These are phyloP conservation scores for Microctenopoma steveboyesi DNA, from an alignment of 2,797 vertebrate species.

Conservation along the genomic window DNA sequence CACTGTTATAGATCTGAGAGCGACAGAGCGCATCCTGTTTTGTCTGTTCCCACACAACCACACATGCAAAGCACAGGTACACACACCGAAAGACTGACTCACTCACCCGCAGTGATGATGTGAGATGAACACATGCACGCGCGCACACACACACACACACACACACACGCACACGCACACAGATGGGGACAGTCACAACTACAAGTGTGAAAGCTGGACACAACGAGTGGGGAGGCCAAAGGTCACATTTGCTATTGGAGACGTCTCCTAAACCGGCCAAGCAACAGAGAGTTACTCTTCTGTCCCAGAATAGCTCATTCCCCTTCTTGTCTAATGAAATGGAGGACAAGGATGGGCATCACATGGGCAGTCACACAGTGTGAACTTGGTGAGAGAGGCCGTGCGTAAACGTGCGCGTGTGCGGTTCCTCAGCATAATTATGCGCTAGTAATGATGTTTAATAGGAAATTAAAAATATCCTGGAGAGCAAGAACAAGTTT, in stretches of 20 bases:
- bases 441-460: conserved; percentile 56
- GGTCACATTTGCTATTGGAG: conserved; percentile 79
- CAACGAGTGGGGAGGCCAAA: conserved; percentile 57
- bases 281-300: conserved; percentile 65
- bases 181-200: conserved; percentile 22
- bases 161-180: conserved; percentile 45
- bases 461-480: conserved; percentile 78
- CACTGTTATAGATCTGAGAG: conserved; percentile 67
- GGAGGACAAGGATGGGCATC: conserved; percentile 64
- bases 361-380: conserved; percentile 60
- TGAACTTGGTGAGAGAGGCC: conserved; percentile 55
- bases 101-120: conserved; percentile 10
- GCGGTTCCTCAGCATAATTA: conserved; percentile 38
- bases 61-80: conserved; percentile 49
- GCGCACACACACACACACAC: conserved; percentile 42
- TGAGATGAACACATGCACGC: conserved; percentile 10
- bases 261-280: conserved; percentile 63
- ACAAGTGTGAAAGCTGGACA: conserved; percentile 39
- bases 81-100: conserved; percentile 8
- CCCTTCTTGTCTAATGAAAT: conserved; percentile 59
- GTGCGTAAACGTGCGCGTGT: conserved; percentile 9
- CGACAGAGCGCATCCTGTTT: conserved; percentile 66
- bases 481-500: conserved; percentile 64
- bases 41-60: conserved; percentile 27
- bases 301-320: conserved; percentile 73